These are phyloP conservation scores for Chiridota heheva DNA, from an alignment of 35 echinoderm and acorn worm genomes.

Conservation along the genomic window DNA sequence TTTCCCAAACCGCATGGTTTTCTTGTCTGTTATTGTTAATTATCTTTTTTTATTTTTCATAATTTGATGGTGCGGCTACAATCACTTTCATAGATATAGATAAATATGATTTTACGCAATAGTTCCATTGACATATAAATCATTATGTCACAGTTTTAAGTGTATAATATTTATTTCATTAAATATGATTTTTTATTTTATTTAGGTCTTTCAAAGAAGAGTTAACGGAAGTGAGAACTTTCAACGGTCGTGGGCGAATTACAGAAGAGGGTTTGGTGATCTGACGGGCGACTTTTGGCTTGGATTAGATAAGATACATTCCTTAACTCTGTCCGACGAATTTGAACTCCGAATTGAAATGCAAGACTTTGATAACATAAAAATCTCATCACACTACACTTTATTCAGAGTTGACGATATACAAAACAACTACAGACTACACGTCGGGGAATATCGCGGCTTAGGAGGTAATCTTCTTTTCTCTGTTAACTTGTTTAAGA, in stretches of 20 bases:
- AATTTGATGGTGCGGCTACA: too few species aligned
- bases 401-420: constrained; percentile 60
- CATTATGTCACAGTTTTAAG: too few species aligned
- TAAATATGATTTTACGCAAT: too few species aligned
- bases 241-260: constrained; percentile 55
- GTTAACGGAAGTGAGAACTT: constrained; percentile 53
- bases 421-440: constrained; percentile 38
- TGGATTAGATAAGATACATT: constrained; percentile 61
- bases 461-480: constrained; percentile 59
- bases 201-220: constrained; percentile 65
- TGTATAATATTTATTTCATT: too few species aligned
- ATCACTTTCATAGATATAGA: too few species aligned
- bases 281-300: constrained; percentile 62
- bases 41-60: too few species aligned
- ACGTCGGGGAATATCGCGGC: constrained; percentile 49
- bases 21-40: too few species aligned
- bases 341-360: constrained; percentile 68
- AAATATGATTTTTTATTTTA: too few species aligned
- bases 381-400: constrained; percentile 31
- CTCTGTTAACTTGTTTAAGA: not conserved
- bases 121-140: too few species aligned
- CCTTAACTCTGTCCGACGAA: constrained; percentile 51
- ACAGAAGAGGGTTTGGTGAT: constrained; percentile 65
- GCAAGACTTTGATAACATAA: constrained; percentile 67
- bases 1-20: too few species aligned